Evolutionary conservation across 2,797 vertebrate species (phyloP).

Genomic region (Danio aesculapii): DNA sequence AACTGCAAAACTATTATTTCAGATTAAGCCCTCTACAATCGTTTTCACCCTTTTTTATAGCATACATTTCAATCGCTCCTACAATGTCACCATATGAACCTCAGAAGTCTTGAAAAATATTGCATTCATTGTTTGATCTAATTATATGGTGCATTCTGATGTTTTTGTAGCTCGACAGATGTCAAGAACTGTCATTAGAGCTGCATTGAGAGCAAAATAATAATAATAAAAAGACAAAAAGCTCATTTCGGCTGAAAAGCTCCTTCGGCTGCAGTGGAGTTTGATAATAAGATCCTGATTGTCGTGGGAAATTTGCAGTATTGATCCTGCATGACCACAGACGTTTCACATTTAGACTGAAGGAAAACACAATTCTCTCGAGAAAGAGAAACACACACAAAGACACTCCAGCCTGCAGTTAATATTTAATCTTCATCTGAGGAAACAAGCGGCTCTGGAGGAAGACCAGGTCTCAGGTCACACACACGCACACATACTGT

Average conservation of each 20-base stretch:
- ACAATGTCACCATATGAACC: not conserved
- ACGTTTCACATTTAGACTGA: constrained; percentile 58
- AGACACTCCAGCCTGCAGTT: not conserved
- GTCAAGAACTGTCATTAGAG: not conserved
- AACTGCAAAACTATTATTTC: too few relatives aligned
- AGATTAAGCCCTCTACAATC: too few relatives aligned
- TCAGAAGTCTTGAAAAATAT: not conserved
- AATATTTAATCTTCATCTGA: constrained; percentile 2
- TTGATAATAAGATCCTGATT: not conserved
- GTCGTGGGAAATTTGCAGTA: not conserved
- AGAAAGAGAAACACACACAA: not conserved
- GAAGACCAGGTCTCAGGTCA: not conserved
- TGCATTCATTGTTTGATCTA: not conserved
- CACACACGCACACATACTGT: too few relatives aligned
- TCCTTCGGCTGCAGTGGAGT: not conserved
- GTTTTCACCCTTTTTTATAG: too few relatives aligned
- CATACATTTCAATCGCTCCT: too few relatives aligned
- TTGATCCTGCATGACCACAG: constrained; percentile 64
- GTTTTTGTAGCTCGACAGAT: not conserved
- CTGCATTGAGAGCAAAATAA: not conserved
- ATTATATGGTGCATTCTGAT: not conserved
- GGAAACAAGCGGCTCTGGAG: not conserved
- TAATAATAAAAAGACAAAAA: not conserved
- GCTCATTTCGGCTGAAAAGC: not conserved
- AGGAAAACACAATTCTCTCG: constrained; percentile 64